Evolutionary conservation across 2,113 vertebrate species (phyloP).

Genomic region (Malurus alboscapulatus): DNA sequence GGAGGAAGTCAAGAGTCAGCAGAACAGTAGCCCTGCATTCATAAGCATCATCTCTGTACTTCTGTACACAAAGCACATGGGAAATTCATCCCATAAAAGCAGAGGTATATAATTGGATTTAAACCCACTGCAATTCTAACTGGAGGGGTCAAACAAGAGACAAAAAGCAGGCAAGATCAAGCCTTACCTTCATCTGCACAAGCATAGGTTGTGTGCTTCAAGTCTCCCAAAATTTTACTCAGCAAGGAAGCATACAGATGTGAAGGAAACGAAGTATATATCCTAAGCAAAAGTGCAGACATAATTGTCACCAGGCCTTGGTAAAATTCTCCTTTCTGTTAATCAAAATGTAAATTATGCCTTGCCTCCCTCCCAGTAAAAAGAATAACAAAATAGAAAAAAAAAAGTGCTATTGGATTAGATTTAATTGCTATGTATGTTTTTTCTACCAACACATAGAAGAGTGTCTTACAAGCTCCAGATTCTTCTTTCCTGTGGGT

Average conservation of each 20-base stretch:
- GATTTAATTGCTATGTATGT: neutral
- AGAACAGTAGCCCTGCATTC: neutral
- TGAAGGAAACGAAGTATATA: neutral
- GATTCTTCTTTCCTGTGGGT: neutral
- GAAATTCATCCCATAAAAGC: neutral
- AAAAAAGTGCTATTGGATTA: neutral
- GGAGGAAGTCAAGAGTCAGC: neutral
- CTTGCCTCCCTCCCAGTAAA: neutral
- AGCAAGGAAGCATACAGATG: neutral
- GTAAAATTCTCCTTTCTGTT: neutral
- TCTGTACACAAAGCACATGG: neutral
- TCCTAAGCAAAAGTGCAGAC: neutral
- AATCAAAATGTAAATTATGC: neutral
- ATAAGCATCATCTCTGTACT: neutral
- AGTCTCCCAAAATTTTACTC: neutral
- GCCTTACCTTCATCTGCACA: neutral
- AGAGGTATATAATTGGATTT: neutral
- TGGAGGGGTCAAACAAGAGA: neutral
- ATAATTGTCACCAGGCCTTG: neutral
- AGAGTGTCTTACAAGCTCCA: neutral
- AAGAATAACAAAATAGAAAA: neutral
- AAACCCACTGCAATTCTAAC: neutral
- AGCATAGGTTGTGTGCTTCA: neutral
- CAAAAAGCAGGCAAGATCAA: neutral
- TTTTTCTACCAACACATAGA: neutral